Conservation (phyloP, 2,113 vertebrate genomes). For the Hippocampus mohnikei region DNA sequence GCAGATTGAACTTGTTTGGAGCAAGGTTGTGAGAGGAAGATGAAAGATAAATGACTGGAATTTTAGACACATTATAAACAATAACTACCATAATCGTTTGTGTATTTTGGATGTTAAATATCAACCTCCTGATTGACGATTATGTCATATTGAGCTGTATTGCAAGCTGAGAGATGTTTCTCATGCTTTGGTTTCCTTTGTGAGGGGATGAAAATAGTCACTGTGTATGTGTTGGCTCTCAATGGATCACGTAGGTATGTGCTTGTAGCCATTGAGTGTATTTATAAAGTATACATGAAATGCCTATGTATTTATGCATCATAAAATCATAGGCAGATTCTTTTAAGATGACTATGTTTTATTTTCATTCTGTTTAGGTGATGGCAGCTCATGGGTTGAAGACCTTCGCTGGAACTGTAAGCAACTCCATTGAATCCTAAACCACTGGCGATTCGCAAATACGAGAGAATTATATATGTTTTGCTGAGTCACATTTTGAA, state of each 20-base stretch:
- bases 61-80: background rate
- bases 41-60: background rate
- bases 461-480: background rate
- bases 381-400: constrained; percentile 75
- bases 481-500: constrained; percentile 14
- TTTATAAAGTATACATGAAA: background rate
- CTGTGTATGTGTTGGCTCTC: background rate
- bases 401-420: constrained; percentile 71
- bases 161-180: no score
- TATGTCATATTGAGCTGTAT: no score
- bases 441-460: background rate
- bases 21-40: background rate
- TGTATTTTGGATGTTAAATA: no score
- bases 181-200: background rate
- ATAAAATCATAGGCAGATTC: background rate
- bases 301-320: constrained; percentile 12
- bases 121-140: no score
- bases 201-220: background rate
- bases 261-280: background rate
- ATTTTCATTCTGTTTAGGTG: constrained; percentile 58
- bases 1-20: background rate
- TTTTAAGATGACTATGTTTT: constrained; percentile 32
- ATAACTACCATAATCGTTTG: no score
- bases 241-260: background rate
- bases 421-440: constrained; percentile 28